Evolutionary conservation across 2,113 vertebrate genomes (phyloP).

Genomic region (Dipodomys merriami): DNA sequence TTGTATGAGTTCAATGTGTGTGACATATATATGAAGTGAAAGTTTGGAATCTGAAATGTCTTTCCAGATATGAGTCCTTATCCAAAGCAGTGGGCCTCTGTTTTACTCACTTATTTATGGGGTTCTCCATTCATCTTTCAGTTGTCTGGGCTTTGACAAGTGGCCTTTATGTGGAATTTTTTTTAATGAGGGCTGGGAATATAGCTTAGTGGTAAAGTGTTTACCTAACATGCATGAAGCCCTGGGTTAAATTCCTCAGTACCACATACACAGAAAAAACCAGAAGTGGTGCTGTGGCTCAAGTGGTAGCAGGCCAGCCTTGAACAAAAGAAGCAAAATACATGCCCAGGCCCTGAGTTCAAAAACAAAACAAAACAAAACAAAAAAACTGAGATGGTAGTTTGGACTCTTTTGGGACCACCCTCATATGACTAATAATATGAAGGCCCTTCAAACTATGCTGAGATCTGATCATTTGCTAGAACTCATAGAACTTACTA

Average conservation of each 20-base stretch:
- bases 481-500: background rate
- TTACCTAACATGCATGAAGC: too few species aligned
- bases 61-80: background rate
- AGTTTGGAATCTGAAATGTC: background rate
- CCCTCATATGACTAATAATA: background rate
- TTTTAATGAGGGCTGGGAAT: too few species aligned
- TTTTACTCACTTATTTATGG: background rate
- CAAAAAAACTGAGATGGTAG: background rate
- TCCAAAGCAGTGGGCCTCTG: background rate
- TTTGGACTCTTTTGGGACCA: background rate
- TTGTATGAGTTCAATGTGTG: background rate
- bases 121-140: background rate
- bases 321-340: too few species aligned
- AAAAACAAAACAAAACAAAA: too few species aligned
- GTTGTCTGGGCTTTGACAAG: background rate
- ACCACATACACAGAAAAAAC: too few species aligned
- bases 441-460: background rate
- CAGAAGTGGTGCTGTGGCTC: too few species aligned
- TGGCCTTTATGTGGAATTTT: background rate
- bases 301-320: too few species aligned
- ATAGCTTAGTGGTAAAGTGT: too few species aligned
- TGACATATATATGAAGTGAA: background rate
- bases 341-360: too few species aligned
- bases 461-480: background rate
- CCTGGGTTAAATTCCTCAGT: too few species aligned